Evolutionary conservation across 2,113 vertebrate species (phyloP), one percentile per base, ranked within the genome.

Genomic region (Desmodus rotundus): DNA sequence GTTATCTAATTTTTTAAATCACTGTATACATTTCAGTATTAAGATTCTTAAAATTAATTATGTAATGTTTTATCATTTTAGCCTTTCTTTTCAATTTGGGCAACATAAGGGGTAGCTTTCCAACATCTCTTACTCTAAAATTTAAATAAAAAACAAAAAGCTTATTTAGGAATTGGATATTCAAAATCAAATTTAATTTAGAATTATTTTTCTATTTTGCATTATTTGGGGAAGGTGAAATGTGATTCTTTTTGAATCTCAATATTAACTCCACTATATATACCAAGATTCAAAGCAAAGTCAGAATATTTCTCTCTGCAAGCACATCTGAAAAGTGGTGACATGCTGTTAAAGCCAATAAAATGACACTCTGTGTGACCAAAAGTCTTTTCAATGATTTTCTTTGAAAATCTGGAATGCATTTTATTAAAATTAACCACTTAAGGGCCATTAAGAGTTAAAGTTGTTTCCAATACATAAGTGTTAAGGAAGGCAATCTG

Each of bases 1-100:
- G 31, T 63, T 76, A 73, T 93, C 84, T 78, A 92, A 73, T 38
- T n/a, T 82, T 81, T 88, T 78, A 87, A 95, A 65, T 91, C 31
- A 73, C n/a, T 45, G 67, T 81, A 78, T 47, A 8, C 26, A n/a
- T 89, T 80, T 93, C 3, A 83, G 95, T 93, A 33, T 89, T 85
- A 65, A 24, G 50, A 81, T 92, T 56, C n/a, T 83, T 67, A 94
- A 61, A 83, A 63, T 85, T 87, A 78, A 15, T 26, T 78, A 41
- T 20, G 50, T 68, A 90, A 72, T 54, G 9, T 7, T 93, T 89
- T 90, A 83, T 87, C 67, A 83, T 80, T 92, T 80, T 58, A 78
- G 54, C 43, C 20, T 95, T 26, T 26, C 33, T 91, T 87, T 81
- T 91, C 74, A 76, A 31, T 74, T 56, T 67, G 11, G 74, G 26